A percentile compares a stretch with the other conserved stretches of the same genome.
phyloP scores from a whole-genome alignment of 2,888 invertebrate genomes.

The Muschampia plurimacula region DNA sequence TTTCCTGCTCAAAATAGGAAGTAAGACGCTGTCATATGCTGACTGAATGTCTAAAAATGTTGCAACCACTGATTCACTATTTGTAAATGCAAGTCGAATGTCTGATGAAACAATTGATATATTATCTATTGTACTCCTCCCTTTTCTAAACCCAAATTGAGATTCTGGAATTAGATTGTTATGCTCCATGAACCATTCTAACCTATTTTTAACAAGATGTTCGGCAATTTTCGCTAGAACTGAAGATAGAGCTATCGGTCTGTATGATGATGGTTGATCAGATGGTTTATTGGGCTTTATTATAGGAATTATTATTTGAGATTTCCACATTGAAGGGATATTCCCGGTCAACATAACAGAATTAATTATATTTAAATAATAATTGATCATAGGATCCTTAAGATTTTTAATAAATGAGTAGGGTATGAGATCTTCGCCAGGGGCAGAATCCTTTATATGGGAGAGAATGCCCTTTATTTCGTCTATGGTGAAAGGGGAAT shows the following conservation, averaged over 20 bases:
- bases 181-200: background rate
- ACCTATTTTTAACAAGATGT: background rate
- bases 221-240: background rate
- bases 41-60: conserved; percentile 18
- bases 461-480: background rate
- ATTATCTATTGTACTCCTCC: background rate
- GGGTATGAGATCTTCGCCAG: background rate
- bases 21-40: conserved; percentile 19
- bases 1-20: background rate
- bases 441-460: background rate
- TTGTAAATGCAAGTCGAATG: conserved; percentile 12
- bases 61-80: conserved; percentile 21
- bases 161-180: background rate
- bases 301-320: background rate
- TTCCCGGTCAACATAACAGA: background rate
- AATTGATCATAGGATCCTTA: background rate
- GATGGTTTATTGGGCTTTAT: background rate
- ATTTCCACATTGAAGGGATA: background rate
- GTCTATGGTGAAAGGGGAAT: background rate
- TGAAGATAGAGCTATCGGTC: background rate
- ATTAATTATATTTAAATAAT: background rate
- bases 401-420: background rate
- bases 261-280: background rate
- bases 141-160: background rate
- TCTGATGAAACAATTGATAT: conserved; percentile 45